Percentiles rank a stretch among this genome's conserved stretches.
These are phyloP conservation scores for Theocolax elegans DNA, from an alignment of 1,140 invertebrate species.

Conservation along the genomic window DNA sequence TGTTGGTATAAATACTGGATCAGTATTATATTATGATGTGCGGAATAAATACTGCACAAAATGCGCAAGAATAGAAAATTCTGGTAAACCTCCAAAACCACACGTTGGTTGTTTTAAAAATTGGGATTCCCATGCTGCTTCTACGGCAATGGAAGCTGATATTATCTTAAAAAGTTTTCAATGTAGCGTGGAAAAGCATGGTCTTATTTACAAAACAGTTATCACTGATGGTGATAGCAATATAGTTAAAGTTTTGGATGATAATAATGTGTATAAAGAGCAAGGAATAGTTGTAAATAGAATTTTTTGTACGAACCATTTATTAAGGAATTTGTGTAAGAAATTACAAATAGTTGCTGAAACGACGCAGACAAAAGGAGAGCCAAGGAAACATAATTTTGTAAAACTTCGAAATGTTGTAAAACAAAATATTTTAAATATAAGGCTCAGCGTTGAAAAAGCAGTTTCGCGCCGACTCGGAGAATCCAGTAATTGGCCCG, in stretches of 20 bases:
- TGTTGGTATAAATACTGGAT: slow-evolving; percentile 51
- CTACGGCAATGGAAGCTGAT: slow-evolving; percentile 60
- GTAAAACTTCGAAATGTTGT: not conserved
- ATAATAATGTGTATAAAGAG: slow-evolving; percentile 41
- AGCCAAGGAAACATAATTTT: not conserved
- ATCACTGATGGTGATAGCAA: slow-evolving; percentile 58
- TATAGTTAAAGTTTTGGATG: slow-evolving; percentile 41
- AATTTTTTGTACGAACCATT: slow-evolving; percentile 46
- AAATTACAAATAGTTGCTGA: slow-evolving; percentile 23
- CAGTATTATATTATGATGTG: slow-evolving; percentile 53
- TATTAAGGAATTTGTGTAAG: slow-evolving; percentile 37
- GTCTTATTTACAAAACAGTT: slow-evolving; percentile 50
- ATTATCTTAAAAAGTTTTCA: slow-evolving; percentile 59
- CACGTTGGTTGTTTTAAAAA: slow-evolving; percentile 56
- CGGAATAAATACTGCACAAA: slow-evolving; percentile 54
- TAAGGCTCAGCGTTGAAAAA: not conserved
- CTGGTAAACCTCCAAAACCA: slow-evolving; percentile 25
- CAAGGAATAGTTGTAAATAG: slow-evolving; percentile 47
- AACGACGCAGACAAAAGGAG: not conserved
- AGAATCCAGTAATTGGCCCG: not conserved
- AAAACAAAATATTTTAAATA: not conserved
- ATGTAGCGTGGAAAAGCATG: slow-evolving; percentile 48
- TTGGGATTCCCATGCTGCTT: slow-evolving; percentile 44
- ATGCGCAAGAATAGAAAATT: slow-evolving; percentile 47
- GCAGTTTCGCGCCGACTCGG: not conserved